Evolutionary conservation across 2,113 vertebrate genomes (phyloP), one percentile per base, ranked within the genome.

Genomic region (Parus major): DNA sequence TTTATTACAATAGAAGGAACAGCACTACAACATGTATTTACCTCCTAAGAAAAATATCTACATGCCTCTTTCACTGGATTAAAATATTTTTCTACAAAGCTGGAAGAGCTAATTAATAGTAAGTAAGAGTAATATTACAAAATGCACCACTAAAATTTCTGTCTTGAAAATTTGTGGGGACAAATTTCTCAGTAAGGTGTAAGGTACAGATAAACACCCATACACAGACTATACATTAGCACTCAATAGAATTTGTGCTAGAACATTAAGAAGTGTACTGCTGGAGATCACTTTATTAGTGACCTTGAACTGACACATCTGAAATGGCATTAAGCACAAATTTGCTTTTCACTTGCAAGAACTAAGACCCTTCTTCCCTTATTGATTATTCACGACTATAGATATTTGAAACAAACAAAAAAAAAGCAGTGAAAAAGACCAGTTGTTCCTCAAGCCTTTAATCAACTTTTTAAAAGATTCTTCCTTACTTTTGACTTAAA

Each of bases 181-280:
- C 1, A 57, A 33, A 49, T 61, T 86, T 65, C 27, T 73, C 44
- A 47, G 3, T 36, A 21, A 73, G 46, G 2, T 39, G 9, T 21
- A 63, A 75, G 39, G 36, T 42, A 33, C 3, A 60, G 25, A 64
- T 60, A 41, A 71, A 70, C 5, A 49, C 4, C 5, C 0, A 0
- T 41, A 41, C 28, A 57, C 6, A 63, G 35, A 49, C 12, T 44
- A 10, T 19, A 44, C 4, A 25, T 53, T 71, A 72, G 4, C 53
- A 71, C 27, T 23, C 35, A 65, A 63, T 57, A 87, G 75, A 75
- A 66, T 3, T 10, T 71, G n/a, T 5, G 1, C 7, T 61, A 70
- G 6, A 75, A 73, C n/a, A 33, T 12, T 57, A 22, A 66, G 55
- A 77, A 44, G 2, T 66, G 20, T 53, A 44, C 5, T 36, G 15